Conservation (phyloP, 2,113 vertebrate genomes). For the Capra hircus region DNA sequence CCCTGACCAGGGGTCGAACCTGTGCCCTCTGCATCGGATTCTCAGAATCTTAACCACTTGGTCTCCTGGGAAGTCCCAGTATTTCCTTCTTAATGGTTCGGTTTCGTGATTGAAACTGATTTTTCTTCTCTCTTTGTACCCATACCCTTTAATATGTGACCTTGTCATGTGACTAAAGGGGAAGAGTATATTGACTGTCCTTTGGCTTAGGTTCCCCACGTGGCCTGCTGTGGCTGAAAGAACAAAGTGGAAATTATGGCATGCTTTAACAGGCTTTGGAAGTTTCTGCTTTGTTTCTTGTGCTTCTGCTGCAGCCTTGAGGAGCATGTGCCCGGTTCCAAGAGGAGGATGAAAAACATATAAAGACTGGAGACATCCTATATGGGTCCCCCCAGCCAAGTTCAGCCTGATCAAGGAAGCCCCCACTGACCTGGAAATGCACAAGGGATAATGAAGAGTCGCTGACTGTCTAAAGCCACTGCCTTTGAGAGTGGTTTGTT, state of each 20-base stretch:
- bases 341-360: neutral
- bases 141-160: neutral
- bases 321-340: neutral
- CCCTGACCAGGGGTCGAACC: neutral
- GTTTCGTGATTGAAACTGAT: neutral
- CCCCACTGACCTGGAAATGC: neutral
- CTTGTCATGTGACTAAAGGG: neutral
- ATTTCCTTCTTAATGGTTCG: neutral
- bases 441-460: accelerated
- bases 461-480: neutral
- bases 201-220: neutral
- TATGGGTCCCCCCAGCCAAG: neutral
- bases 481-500: neutral
- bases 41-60: neutral
- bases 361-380: neutral
- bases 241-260: neutral
- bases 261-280: neutral
- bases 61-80: accelerated
- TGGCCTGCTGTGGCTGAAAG: neutral
- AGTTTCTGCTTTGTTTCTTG: neutral
- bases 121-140: neutral
- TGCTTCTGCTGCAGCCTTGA: neutral
- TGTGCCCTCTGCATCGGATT: neutral
- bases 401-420: neutral
- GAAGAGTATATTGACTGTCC: neutral